phyloP scores from a whole-genome alignment of 2,113 vertebrate genomes.

The Neotoma lepida region DNA sequence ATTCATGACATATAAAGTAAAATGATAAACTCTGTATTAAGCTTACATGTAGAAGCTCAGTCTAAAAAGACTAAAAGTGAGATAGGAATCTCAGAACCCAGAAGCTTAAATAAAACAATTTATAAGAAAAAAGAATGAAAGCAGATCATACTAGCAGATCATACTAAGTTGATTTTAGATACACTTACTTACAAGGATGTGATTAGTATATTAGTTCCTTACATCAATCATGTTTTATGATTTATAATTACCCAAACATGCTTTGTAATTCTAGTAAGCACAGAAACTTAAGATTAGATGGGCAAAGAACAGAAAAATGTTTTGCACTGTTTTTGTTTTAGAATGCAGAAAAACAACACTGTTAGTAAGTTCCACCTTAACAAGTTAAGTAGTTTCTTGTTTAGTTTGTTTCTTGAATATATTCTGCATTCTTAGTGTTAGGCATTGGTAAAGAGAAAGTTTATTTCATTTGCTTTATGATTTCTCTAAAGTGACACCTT shows the following conservation, averaged over 20 bases:
- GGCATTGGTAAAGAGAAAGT: neutral
- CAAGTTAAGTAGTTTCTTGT: neutral
- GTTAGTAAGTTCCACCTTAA: neutral
- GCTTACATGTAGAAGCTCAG: conserved; percentile 30
- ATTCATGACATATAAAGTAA: neutral
- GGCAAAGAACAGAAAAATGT: neutral
- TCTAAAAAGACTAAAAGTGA: conserved; percentile 12
- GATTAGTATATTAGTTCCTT: neutral
- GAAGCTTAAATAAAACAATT: neutral
- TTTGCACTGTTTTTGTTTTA: conserved; percentile 2
- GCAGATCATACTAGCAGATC: neutral
- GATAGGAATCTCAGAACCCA: conserved; percentile 16
- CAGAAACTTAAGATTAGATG: conserved; percentile 24
- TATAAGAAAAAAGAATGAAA: conserved; percentile 32
- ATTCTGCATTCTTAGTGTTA: neutral
- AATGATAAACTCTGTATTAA: neutral
- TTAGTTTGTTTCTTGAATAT: neutral
- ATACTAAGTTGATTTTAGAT: conserved; percentile 20
- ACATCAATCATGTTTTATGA: conserved; percentile 25
- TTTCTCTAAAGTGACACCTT: conserved; percentile 41
- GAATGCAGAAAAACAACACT: conserved; percentile 20
- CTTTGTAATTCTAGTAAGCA: conserved; percentile 21
- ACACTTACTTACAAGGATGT: neutral
- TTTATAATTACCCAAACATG: conserved; percentile 6
- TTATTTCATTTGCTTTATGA: conserved; percentile 35